These are phyloP conservation scores for Pholis gunnellus DNA, from an alignment of 2,113 vertebrate genomes.

Conservation along the genomic window DNA sequence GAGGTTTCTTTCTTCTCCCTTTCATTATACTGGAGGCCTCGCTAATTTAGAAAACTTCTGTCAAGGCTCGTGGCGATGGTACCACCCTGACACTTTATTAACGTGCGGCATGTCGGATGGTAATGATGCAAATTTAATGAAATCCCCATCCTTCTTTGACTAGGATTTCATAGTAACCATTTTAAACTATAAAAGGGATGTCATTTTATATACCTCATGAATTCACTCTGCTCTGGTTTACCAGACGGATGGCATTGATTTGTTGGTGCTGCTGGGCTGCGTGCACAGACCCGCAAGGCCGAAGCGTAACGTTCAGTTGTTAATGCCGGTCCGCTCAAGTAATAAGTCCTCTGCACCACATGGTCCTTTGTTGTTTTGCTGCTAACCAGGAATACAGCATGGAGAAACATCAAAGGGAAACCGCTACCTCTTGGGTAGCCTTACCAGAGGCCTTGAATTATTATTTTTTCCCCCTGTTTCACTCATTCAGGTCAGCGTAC, in stretches of 20 bases:
- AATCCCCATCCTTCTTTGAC: slow-evolving; percentile 21
- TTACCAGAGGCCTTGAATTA: slow-evolving; percentile 15
- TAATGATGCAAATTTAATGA: slow-evolving; percentile 40
- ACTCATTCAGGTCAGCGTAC: slow-evolving; percentile 19
- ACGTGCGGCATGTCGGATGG: slow-evolving; percentile 10
- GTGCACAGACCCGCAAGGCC: slow-evolving; percentile 13
- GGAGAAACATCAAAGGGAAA: slow-evolving; percentile 66
- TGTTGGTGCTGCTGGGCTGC: slow-evolving; percentile 19
- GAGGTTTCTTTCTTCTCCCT: slow-evolving; percentile 49
- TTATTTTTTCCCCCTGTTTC: not conserved
- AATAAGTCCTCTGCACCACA: slow-evolving; percentile 44
- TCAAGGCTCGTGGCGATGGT: not conserved
- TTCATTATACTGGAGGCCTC: slow-evolving; percentile 46
- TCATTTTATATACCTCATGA: slow-evolving; percentile 17
- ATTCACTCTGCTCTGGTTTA: slow-evolving; percentile 23
- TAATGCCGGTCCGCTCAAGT: slow-evolving; percentile 22
- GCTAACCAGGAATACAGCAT: slow-evolving; percentile 56
- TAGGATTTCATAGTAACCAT: slow-evolving; percentile 28
- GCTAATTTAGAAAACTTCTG: slow-evolving; percentile 74
- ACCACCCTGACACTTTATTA: slow-evolving; percentile 53
- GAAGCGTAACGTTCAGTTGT: not conserved
- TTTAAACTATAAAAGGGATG: not conserved
- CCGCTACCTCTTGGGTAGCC: slow-evolving; percentile 29
- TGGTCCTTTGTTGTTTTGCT: slow-evolving; percentile 62
- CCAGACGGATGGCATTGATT: slow-evolving; percentile 12